Evolutionary conservation across 30 jellyfish, hydroid and myxozoan genomes (phyloP), one percentile per base, ranked within the genome.

Genomic region (Euphysa ruthae): DNA sequence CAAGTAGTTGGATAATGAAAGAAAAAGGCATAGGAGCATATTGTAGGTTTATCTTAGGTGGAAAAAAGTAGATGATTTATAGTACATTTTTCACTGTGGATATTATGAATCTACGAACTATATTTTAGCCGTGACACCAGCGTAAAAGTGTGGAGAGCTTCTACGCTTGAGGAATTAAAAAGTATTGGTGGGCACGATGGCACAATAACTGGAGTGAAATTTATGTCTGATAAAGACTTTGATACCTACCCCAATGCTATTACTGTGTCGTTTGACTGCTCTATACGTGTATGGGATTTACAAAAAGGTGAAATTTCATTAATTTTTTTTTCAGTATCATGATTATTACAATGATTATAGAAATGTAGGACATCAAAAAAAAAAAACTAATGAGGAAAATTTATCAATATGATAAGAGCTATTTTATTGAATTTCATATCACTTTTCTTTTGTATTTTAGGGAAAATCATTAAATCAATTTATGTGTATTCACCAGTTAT

Each of bases 111-210:
- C n/a, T n/a, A n/a, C 21, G 21, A 30, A 1, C 51, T 28, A 56
- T 43, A 31, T 42, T 58, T 25, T 54, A 90, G 98, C 12, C 91
- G 92, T 42, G 98, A 90, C 63, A 79, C 98, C 16, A 63, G 91
- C 26, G 35, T 90, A 58, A 81, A 81, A 58, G 64, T 90, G 38
- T 90, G 98, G 98, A 46, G 54, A 32, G 58, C 69, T 16, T 34
- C 51, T 32, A 61, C 73, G 25, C 12, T 56, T 20, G 95, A 69
- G 62, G 98, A 90, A 56, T 19, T 63, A 24, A 68, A 56, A 35
- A 90, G 98, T 66, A 44, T 81, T 16, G 98, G 98, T 30, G 98
- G 98, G 32, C 98, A 90, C 49, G 69, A 85, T 22, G 95, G 94
- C 1, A 58, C 95, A 18, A 75, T 90, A 8, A 74, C 98, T 1